A percentile compares a stretch with the other conserved stretches of the same genome.
Conservation (phyloP, 2,797 vertebrate species). For the Trematomus bernacchii region DNA sequence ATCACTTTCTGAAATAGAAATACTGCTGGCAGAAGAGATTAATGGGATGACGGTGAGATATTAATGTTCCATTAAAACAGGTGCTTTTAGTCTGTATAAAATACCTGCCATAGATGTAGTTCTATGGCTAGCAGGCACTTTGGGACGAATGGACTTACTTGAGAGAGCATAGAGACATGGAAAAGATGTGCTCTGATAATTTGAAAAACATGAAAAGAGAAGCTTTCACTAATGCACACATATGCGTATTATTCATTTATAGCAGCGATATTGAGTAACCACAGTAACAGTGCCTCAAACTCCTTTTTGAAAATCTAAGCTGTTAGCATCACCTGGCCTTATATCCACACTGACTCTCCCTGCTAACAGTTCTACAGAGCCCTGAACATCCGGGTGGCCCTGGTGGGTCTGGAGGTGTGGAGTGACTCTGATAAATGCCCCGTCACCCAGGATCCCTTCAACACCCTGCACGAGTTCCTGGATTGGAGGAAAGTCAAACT, state of each 20-base stretch:
- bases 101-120: conserved; percentile 36
- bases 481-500: conserved; percentile 98
- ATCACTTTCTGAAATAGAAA: conserved; percentile 77
- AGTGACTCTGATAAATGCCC: conserved; percentile 95
- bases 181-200: conserved; percentile 25
- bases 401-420: conserved; percentile 98
- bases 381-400: conserved; percentile 94
- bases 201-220: conserved; percentile 13
- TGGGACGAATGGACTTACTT: conserved; percentile 46
- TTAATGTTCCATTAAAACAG: conserved; percentile 71
- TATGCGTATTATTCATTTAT: conserved; percentile 10
- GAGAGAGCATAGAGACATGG: conserved; percentile 31
- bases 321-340: conserved; percentile 1
- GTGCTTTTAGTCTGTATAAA: conserved; percentile 62
- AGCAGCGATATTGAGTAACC: conserved; percentile 1
- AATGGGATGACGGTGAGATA: conserved; percentile 72
- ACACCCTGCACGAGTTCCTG: conserved; percentile 96
- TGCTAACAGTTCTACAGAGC: conserved; percentile 92
- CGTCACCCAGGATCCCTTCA: conserved; percentile 95
- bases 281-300: conserved; percentile 9
- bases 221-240: background rate
- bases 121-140: conserved; percentile 27
- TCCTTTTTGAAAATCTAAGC: conserved; percentile 20
- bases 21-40: conserved; percentile 72
- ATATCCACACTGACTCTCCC: background rate